Base-by-base conservation (phyloP, 2,888 invertebrate genomes). In the Xanthia icteritia region DNA sequence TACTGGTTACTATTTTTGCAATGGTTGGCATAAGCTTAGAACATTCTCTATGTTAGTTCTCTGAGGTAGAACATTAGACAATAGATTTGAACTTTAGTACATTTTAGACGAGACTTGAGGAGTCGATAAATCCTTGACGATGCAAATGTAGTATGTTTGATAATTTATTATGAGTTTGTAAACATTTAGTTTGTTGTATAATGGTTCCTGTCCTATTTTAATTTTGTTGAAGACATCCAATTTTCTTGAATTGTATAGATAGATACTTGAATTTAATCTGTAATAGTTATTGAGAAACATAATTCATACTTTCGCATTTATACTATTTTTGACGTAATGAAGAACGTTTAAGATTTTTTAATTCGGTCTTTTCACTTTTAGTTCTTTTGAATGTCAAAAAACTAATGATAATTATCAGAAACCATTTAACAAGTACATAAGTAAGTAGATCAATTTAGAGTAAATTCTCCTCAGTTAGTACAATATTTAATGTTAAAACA, bases 51-150 rank as follows among this genome's bases (percentile, higher is more conserved):
- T 81, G 81, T 58, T 64, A 58, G n/a, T 58, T 81, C 31, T 74
- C 74, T 64, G 42, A 58, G 23, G 36, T 81, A 81, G 58, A 42
- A 58, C 0, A 61, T 48, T 75, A 54, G 51, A 78, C 56, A n/a
- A 66, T 70, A 70, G 72, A 66, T 67, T 69, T 56, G 64, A 60
- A 66, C 23, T 76, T 83, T 63, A 67, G 73, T 85, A 76, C 4
- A 85, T 65, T 72, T 77, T 84, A 63, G 63, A 76, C 66, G 58
- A 70, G 72, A 86, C 79, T 36, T 54, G 3, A 66, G 67, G 63
- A 75, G 83, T 80, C 66, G 36, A 71, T 65, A 71, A 82, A 84
- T 60, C 51, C 20, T 81, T 51, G 27, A 51, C 20, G 5, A 70
- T 48, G 9, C 54, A 60, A 48, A 36, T 17, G 56, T 82, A 73